A percentile compares a stretch with the other conserved stretches of the same genome.
phyloP scores from a whole-genome alignment of 2,113 vertebrate genomes.

The Thermophis baileyi region DNA sequence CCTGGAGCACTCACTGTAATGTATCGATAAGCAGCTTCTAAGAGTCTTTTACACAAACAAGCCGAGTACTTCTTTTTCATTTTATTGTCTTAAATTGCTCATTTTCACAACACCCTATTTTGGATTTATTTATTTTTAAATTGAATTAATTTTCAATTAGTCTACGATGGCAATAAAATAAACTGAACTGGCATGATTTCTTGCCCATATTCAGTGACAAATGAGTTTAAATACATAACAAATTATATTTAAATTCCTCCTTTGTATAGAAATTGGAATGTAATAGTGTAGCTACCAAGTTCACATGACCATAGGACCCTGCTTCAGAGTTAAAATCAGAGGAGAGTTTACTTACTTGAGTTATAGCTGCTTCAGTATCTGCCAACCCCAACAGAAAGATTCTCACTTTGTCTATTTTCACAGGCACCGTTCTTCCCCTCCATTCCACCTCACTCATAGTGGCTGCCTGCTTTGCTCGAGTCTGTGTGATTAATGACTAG shows the following conservation, averaged over 20 bases:
- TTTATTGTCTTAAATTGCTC: background rate
- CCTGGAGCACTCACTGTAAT: background rate
- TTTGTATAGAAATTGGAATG: background rate
- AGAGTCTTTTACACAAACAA: background rate
- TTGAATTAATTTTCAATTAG: background rate
- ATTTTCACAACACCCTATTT: background rate
- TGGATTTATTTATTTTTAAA: background rate
- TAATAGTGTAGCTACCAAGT: background rate
- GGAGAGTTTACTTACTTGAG: slow-evolving; percentile 75
- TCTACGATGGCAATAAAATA: background rate
- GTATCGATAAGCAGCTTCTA: background rate
- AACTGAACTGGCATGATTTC: background rate
- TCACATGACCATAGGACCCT: background rate
- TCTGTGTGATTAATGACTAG: slow-evolving; percentile 90
- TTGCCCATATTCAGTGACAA: background rate
- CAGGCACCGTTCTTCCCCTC: slow-evolving; percentile 87
- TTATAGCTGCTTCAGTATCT: slow-evolving; percentile 91
- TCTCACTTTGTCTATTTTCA: slow-evolving; percentile 95
- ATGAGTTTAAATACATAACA: background rate
- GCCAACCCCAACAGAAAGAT: slow-evolving; percentile 90
- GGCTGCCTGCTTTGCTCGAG: slow-evolving; percentile 93
- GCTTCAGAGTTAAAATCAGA: background rate
- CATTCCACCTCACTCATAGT: slow-evolving; percentile 98
- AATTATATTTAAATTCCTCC: background rate
- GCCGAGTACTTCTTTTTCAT: background rate